phyloP scores from a whole-genome alignment of 2,113 vertebrate species.

The Rhinichthys klamathensis region DNA sequence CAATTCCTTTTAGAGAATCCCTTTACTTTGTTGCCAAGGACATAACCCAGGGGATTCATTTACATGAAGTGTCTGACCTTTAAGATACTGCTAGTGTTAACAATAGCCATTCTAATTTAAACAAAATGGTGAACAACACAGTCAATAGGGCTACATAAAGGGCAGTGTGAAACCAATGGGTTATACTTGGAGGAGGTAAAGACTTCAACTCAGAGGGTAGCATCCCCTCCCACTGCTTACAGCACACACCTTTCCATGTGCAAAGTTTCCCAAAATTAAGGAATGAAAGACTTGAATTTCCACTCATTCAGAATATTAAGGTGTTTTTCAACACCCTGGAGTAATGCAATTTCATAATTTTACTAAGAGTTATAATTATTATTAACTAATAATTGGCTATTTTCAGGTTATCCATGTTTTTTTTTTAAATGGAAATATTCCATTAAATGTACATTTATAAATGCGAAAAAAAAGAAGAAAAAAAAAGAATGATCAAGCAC shows the following conservation, averaged over 20 bases:
- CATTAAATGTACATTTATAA: slow-evolving; percentile 1
- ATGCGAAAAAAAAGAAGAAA: background rate
- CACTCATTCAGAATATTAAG: background rate
- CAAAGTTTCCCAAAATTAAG: background rate
- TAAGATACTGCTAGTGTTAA: slow-evolving; percentile 35
- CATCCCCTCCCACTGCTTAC: background rate
- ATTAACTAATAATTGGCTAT: background rate
- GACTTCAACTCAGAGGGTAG: background rate
- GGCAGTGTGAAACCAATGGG: slow-evolving; percentile 12
- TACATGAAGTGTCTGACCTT: slow-evolving; percentile 34
- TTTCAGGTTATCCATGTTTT: background rate
- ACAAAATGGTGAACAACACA: slow-evolving; percentile 39
- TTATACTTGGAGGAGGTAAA: background rate
- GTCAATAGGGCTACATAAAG: slow-evolving; percentile 20
- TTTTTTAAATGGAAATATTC: background rate
- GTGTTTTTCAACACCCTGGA: background rate
- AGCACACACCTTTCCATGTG: background rate
- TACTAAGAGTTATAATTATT: background rate
- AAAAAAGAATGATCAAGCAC: too few relatives aligned
- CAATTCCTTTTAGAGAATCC: background rate
- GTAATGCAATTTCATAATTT: background rate
- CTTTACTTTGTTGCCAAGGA: slow-evolving; percentile 20
- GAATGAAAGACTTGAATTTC: background rate
- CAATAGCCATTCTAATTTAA: slow-evolving; percentile 28
- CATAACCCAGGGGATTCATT: slow-evolving; percentile 30